Conservation (phyloP, 2,113 vertebrate genomes). For the Mormyrus lacerda region DNA sequence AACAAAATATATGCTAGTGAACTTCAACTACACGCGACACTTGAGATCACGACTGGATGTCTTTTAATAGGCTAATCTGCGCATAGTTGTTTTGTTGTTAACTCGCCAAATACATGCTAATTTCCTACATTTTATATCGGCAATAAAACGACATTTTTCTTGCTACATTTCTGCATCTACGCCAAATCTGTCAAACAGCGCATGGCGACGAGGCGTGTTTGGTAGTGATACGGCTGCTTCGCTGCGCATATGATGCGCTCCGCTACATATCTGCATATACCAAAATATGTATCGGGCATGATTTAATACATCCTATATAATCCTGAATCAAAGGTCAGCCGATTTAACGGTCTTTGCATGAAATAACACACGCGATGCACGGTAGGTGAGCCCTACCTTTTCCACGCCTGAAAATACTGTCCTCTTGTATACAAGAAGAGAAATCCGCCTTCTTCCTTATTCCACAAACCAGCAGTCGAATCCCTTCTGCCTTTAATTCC, state of each 20-base stretch:
- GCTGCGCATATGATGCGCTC: not conserved
- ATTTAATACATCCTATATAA: not conserved
- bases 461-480: not conserved
- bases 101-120: not conserved
- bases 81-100: not conserved
- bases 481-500: not conserved
- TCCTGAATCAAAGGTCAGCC: not conserved
- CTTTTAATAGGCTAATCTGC: not conserved
- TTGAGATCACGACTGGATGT: not conserved
- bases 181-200: not conserved
- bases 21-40: not conserved
- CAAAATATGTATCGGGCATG: not conserved
- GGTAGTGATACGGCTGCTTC: not conserved
- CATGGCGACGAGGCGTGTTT: not conserved
- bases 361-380: not conserved
- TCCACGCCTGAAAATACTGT: not conserved
- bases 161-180: not conserved
- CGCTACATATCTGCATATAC: not conserved
- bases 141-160: not conserved
- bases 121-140: not conserved
- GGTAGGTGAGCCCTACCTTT: not conserved
- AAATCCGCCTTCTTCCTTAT: not conserved
- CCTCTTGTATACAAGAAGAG: not conserved
- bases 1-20: not conserved
- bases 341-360: not conserved